These are phyloP conservation scores for Heterodera carotae DNA, from an alignment of 1,140 invertebrate genomes.

Conservation along the genomic window DNA sequence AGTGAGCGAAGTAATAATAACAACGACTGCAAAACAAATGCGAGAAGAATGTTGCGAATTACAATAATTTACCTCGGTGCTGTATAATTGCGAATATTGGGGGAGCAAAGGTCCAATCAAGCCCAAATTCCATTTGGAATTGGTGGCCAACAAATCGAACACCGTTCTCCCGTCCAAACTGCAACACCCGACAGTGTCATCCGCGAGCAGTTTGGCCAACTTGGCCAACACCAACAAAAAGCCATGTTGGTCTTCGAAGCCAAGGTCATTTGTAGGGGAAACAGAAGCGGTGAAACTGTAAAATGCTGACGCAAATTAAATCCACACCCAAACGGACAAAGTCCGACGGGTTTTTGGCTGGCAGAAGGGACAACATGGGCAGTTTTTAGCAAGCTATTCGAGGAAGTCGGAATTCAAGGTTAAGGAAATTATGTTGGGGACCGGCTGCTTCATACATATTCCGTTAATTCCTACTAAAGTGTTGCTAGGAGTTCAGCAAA, in stretches of 20 bases:
- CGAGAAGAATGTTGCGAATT: no score
- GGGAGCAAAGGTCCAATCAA: not conserved
- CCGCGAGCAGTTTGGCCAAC: not conserved
- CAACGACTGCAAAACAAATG: not conserved
- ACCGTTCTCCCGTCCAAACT: not conserved
- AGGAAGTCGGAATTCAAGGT: no score
- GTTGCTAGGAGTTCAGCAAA: not conserved
- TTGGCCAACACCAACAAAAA: not conserved
- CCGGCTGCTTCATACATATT: no score
- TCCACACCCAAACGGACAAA: no score
- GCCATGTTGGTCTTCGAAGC: not conserved
- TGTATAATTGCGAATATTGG: not conserved
- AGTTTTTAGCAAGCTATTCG: no score
- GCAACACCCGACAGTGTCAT: not conserved
- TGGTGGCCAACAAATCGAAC: not conserved
- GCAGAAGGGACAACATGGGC: no score
- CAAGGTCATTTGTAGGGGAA: not conserved
- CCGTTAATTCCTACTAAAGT: not conserved
- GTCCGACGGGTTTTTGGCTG: no score
- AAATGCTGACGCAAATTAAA: no score
- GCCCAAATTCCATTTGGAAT: not conserved
- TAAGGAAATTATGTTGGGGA: no score
- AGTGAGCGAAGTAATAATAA: not conserved
- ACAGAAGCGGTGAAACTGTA: not conserved
- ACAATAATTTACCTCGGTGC: not conserved